A percentile compares a stretch with the other conserved stretches of the same genome.
These are phyloP conservation scores for Papilio elwesi DNA, from an alignment of 2,888 invertebrate genomes.

Conservation along the genomic window DNA sequence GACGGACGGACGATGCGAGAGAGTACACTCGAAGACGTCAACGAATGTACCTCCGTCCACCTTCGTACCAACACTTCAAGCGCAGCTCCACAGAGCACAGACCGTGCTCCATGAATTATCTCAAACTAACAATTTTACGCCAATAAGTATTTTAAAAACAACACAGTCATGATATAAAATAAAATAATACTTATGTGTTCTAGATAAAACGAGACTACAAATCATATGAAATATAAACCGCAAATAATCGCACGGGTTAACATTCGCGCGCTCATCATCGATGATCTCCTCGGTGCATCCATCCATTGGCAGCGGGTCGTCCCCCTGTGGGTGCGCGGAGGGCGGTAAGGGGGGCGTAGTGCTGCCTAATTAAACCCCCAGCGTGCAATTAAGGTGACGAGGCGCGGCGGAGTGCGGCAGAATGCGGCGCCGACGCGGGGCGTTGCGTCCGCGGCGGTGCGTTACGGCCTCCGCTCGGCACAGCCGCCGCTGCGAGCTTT, in stretches of 20 bases:
- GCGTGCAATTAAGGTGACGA: slow-evolving; percentile 29
- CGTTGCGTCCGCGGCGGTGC: slow-evolving; percentile 21
- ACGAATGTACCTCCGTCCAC: background rate
- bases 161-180: no score
- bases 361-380: slow-evolving; percentile 32
- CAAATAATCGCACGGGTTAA: background rate
- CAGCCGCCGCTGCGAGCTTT: slow-evolving; percentile 15
- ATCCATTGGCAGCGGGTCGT: slow-evolving; percentile 1
- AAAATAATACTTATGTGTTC: background rate
- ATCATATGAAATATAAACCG: background rate
- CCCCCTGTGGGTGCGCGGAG: background rate
- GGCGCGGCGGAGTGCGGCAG: background rate
- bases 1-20: background rate
- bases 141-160: no score
- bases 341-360: slow-evolving; percentile 1
- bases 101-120: no score
- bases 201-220: background rate
- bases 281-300: slow-evolving; percentile 10
- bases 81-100: no score
- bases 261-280: slow-evolving; percentile 4
- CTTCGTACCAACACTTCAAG: background rate
- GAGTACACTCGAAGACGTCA: background rate
- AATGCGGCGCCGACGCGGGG: slow-evolving; percentile 15
- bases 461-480: slow-evolving; percentile 7
- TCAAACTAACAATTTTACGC: no score